These are phyloP conservation scores for Platysternon megacephalum DNA, from an alignment of 2,113 vertebrate genomes.

Conservation along the genomic window DNA sequence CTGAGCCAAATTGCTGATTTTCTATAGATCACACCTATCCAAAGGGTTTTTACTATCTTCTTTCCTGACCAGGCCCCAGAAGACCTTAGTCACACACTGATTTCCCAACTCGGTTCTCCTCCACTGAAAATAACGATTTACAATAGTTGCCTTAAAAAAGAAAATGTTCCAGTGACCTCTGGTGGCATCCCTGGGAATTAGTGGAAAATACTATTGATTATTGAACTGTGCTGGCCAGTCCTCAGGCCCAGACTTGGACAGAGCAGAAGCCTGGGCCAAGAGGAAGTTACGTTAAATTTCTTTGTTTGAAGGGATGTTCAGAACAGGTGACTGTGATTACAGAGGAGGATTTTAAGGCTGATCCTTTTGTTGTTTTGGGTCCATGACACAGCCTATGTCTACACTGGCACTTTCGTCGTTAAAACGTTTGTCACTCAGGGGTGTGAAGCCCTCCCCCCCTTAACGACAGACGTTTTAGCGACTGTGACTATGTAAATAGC, in stretches of 20 bases:
- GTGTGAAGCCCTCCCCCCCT: no score
- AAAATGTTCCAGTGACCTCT: neutral
- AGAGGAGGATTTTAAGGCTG: neutral
- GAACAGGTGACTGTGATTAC: neutral
- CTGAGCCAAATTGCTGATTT: neutral
- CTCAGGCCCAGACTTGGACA: neutral
- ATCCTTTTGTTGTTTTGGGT: neutral
- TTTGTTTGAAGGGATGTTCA: neutral
- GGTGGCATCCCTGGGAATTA: neutral
- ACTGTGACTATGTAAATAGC: neutral
- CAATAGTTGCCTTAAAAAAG: neutral
- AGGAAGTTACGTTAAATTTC: neutral
- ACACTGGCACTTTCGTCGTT: no score
- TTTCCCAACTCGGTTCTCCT: neutral
- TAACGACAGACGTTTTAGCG: no score
- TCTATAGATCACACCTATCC: neutral
- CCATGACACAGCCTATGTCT: neutral
- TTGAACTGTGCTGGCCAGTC: neutral
- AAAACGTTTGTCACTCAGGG: no score
- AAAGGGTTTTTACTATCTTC: neutral
- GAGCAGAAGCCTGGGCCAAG: neutral
- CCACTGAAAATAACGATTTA: neutral
- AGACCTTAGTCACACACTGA: neutral
- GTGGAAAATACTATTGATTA: neutral
- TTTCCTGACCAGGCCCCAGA: neutral